Evolutionary conservation across 1,140 invertebrate species (phyloP).

Genomic region (Drosophila pectinifera): DNA sequence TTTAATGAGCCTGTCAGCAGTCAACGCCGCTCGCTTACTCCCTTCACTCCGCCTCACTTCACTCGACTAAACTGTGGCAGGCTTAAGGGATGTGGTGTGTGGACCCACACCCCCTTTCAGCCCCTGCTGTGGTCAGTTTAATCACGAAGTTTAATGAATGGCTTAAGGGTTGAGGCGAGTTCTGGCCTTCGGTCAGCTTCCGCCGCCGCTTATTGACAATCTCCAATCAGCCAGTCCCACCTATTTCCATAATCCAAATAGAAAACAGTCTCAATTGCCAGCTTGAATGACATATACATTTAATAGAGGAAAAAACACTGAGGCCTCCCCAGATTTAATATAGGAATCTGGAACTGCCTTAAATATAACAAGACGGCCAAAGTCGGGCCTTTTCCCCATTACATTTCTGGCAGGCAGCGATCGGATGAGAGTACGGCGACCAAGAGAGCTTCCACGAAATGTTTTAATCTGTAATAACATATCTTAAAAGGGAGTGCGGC

Average conservation of each 20-base stretch:
- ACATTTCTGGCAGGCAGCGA: no score
- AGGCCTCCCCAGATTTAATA: no score
- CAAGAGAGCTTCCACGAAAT: no score
- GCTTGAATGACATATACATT: background rate
- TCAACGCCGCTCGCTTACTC: slow-evolving; percentile 40
- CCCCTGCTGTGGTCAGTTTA: slow-evolving; percentile 65
- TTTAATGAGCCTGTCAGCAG: slow-evolving; percentile 79
- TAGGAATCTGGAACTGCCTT: no score
- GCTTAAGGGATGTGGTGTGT: slow-evolving; percentile 19
- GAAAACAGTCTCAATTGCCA: slow-evolving; percentile 20
- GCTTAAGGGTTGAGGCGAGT: slow-evolving; percentile 57
- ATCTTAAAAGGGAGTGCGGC: no score
- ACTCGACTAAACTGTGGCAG: slow-evolving; percentile 26
- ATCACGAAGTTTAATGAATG: slow-evolving; percentile 80
- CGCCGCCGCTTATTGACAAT: slow-evolving; percentile 25
- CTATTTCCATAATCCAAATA: slow-evolving; percentile 47
- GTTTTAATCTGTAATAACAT: no score
- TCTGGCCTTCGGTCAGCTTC: slow-evolving; percentile 20
- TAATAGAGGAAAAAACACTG: background rate
- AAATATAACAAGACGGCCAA: no score
- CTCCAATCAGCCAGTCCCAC: slow-evolving; percentile 21
- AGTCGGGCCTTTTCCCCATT: no score
- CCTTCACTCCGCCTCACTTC: slow-evolving; percentile 56
- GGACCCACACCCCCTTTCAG: slow-evolving; percentile 13
- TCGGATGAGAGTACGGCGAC: no score